Percentiles rank a stretch among this genome's conserved stretches.
phyloP scores from a whole-genome alignment of 1,140 invertebrate genomes.

The Coboldia fuscipes region DNA sequence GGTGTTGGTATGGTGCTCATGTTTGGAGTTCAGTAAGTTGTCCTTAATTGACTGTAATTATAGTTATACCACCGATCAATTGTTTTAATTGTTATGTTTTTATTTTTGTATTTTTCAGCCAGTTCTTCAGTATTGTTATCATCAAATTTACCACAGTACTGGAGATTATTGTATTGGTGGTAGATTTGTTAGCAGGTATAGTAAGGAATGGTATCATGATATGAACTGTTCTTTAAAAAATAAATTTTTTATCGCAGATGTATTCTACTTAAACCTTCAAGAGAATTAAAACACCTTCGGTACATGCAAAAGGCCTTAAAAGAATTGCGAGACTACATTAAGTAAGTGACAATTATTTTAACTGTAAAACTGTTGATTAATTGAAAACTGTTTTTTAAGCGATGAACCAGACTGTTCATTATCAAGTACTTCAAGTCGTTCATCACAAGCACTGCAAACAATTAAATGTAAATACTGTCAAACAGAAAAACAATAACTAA shows the following conservation, averaged over 20 bases:
- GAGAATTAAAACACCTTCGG: constrained; percentile 16
- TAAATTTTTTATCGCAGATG: constrained; percentile 10
- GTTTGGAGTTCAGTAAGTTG: constrained; percentile 21
- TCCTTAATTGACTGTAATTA: too few relatives aligned
- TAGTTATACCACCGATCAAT: too few relatives aligned
- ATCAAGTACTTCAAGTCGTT: constrained; percentile 7
- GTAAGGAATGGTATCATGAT: background rate
- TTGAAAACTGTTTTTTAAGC: too few relatives aligned
- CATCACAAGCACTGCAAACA: constrained; percentile 18
- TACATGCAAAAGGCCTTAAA: constrained; percentile 17
- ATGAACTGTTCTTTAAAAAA: background rate
- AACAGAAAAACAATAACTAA: background rate
- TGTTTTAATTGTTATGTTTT: too few relatives aligned
- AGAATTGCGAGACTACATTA: constrained; percentile 9
- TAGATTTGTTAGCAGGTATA: constrained; percentile 16
- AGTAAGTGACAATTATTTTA: constrained; percentile 8
- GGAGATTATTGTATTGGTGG: constrained; percentile 17
- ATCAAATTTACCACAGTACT: constrained; percentile 18
- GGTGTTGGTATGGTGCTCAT: constrained; percentile 18
- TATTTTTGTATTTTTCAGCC: too few relatives aligned
- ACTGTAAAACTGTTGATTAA: too few relatives aligned
- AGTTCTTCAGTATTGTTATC: constrained; percentile 18
- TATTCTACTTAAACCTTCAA: constrained; percentile 16
- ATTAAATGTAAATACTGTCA: constrained; percentile 16
- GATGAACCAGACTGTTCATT: too few relatives aligned